phyloP scores from a whole-genome alignment of 2,113 vertebrate genomes.

The Ranitomeya imitator region DNA sequence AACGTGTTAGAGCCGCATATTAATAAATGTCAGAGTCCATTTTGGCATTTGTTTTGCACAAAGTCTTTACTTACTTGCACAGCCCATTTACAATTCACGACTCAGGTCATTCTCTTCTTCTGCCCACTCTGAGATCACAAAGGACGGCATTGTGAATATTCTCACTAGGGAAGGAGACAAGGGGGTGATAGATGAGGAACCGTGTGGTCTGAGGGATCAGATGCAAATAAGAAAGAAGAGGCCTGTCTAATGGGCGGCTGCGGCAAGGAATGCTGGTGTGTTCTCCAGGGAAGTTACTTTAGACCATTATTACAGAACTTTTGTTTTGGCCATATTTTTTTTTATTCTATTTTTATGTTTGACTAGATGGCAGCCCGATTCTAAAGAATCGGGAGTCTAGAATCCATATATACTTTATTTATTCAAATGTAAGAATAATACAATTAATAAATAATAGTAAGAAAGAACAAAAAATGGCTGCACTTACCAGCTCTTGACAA shows the following conservation, averaged over 20 bases:
- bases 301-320: no score
- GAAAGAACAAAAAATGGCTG: no score
- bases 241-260: no score
- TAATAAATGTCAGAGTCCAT: neutral
- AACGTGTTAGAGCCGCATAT: neutral
- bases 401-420: no score
- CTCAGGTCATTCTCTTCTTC: slow-evolving; percentile 34
- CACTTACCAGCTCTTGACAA: no score
- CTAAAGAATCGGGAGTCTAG: no score
- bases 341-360: no score
- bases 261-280: neutral
- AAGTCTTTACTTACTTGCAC: neutral
- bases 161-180: neutral
- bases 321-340: no score
- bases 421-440: no score
- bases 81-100: slow-evolving; percentile 24
- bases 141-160: slow-evolving; percentile 47
- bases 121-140: slow-evolving; percentile 43
- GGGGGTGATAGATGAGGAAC: slow-evolving; percentile 31
- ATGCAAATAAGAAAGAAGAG: slow-evolving; percentile 32
- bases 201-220: slow-evolving; percentile 17
- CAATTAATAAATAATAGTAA: no score
- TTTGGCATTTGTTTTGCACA: neutral
- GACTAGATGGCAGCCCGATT: no score
- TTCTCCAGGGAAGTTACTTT: neutral